phyloP scores from a whole-genome alignment of 2,797 vertebrate genomes.

The Leptatherina wallacei region DNA sequence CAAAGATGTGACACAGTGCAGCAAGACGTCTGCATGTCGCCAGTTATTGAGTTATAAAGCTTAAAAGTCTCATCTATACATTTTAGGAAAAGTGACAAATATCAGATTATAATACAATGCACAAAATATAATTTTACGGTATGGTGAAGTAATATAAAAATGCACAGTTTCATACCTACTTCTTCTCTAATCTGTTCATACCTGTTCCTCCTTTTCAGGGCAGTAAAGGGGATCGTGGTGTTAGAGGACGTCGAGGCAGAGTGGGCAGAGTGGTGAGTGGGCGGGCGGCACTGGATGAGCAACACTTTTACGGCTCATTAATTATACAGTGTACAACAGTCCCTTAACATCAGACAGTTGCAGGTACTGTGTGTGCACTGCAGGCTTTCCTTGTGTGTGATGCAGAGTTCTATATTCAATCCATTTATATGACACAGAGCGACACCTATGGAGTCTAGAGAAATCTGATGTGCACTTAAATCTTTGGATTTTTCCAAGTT shows the following conservation, averaged over 20 bases:
- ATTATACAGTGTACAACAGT: too few relatives aligned
- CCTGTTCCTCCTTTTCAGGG: conserved; percentile 63
- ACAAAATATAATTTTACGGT: background rate
- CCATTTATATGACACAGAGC: too few relatives aligned
- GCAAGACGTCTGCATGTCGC: background rate
- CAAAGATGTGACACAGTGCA: background rate
- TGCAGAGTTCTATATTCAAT: too few relatives aligned
- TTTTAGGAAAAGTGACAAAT: background rate
- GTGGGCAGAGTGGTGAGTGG: conserved; percentile 73
- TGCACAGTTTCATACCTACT: background rate
- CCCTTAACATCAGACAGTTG: too few relatives aligned
- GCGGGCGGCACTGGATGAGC: background rate
- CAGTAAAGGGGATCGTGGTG: conserved; percentile 73
- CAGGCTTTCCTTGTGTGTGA: too few relatives aligned
- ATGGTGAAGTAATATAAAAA: background rate
- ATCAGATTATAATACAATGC: background rate
- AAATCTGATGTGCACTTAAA: too few relatives aligned
- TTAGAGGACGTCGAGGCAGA: conserved; percentile 71
- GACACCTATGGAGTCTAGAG: too few relatives aligned
- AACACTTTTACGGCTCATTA: background rate
- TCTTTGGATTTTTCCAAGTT: too few relatives aligned
- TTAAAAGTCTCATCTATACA: background rate
- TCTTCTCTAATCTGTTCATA: background rate
- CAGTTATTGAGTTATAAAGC: background rate
- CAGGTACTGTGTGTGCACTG: too few relatives aligned